Evolutionary conservation across 1,140 invertebrate species (phyloP).

Genomic region (Drosophila orosa): DNA sequence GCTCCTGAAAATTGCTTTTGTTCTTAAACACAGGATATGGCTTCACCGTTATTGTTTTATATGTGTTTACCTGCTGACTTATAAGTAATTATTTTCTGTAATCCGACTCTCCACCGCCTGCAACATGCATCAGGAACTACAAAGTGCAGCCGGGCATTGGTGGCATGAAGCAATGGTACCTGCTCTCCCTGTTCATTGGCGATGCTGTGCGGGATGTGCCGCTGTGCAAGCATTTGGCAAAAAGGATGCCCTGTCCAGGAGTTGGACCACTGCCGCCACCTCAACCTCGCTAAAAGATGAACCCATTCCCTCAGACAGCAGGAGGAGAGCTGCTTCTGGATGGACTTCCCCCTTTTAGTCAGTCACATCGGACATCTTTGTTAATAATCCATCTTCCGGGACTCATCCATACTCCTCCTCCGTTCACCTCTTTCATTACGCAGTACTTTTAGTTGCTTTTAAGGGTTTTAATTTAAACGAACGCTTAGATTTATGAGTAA

Average conservation of each 20-base stretch:
- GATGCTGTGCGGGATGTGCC: constrained; percentile 91
- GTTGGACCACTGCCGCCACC: constrained; percentile 73
- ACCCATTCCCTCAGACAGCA: not conserved
- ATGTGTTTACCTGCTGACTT: constrained; percentile 72
- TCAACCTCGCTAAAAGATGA: constrained; percentile 70
- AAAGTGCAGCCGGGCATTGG: constrained; percentile 87
- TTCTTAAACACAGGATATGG: constrained; percentile 20
- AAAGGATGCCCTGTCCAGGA: constrained; percentile 85
- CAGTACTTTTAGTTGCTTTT: constrained; percentile 69
- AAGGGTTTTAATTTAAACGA: constrained; percentile 74
- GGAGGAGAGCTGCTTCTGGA: constrained; percentile 3
- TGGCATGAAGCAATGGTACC: constrained; percentile 90
- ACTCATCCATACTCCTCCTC: constrained; percentile 20
- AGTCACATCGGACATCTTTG: constrained; percentile 71
- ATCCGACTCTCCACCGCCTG: constrained; percentile 68
- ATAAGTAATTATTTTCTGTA: constrained; percentile 83
- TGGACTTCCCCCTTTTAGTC: constrained; percentile 52
- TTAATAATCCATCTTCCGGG: constrained; percentile 42
- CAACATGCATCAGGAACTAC: constrained; percentile 87
- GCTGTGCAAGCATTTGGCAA: constrained; percentile 91
- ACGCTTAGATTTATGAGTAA: constrained; percentile 72
- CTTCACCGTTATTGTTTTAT: constrained; percentile 16
- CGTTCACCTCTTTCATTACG: constrained; percentile 33
- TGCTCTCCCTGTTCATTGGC: constrained; percentile 92
- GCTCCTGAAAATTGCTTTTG: constrained; percentile 56